Conservation (phyloP, 2,113 vertebrate species). For the Hypocryptadius cinnamomeus region DNA sequence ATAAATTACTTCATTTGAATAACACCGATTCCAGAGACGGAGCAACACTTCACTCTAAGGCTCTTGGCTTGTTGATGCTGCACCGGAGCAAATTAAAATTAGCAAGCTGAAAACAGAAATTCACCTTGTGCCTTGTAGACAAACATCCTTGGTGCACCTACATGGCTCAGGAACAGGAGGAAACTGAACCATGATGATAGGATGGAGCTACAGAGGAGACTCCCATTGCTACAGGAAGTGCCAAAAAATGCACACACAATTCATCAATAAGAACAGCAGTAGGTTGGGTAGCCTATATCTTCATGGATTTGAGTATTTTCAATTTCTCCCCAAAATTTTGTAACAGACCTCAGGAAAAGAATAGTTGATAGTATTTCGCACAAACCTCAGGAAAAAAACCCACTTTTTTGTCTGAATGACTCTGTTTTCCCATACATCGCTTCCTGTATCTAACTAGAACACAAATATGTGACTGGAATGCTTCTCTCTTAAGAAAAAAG, state of each 20-base stretch:
- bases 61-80: neutral
- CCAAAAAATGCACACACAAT: neutral
- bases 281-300: neutral
- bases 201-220: neutral
- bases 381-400: neutral
- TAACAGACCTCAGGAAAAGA: neutral
- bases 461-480: neutral
- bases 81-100: neutral
- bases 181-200: neutral
- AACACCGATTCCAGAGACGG: neutral
- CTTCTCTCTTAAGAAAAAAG: neutral
- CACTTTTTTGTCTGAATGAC: neutral
- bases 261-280: neutral
- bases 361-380: neutral
- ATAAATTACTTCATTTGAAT: conserved; percentile 40
- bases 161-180: neutral
- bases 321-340: neutral
- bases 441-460: neutral
- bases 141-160: neutral
- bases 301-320: neutral
- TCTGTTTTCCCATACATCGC: neutral
- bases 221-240: neutral
- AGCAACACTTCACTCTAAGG: neutral
- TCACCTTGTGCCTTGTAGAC: neutral
- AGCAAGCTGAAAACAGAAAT: conserved; percentile 5